Evolutionary conservation across 2,113 vertebrate species (phyloP).

Genomic region (Sceloporus undulatus): DNA sequence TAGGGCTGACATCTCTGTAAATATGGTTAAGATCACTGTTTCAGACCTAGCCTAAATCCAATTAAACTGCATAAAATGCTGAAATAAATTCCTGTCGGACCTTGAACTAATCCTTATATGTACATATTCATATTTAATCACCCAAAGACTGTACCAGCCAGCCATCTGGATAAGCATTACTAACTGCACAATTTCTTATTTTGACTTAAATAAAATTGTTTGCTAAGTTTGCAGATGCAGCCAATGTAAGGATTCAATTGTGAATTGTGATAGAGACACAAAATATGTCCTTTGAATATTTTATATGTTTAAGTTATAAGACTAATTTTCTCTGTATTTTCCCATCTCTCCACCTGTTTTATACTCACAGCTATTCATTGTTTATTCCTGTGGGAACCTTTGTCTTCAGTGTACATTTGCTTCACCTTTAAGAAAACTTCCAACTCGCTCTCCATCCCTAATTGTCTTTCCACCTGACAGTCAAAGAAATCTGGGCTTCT

Average conservation of each 20-base stretch:
- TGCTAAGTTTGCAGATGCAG: neutral
- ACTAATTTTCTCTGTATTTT: conserved; percentile 10
- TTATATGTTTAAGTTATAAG: conserved; percentile 46
- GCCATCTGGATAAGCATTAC: neutral
- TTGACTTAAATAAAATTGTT: neutral
- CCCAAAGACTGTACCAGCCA: neutral
- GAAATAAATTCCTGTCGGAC: neutral
- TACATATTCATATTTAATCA: conserved; percentile 6
- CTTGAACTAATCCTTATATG: neutral
- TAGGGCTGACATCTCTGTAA: neutral
- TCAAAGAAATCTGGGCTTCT: conserved; percentile 76
- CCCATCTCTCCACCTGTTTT: conserved; percentile 44
- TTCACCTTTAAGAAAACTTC: conserved; percentile 53
- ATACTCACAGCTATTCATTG: neutral
- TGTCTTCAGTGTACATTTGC: accelerated
- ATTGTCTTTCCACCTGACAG: conserved; percentile 71
- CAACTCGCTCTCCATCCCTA: conserved; percentile 56
- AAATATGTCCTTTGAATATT: conserved; percentile 25
- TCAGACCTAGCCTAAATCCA: neutral
- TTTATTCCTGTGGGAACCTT: conserved; percentile 37
- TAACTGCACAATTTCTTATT: neutral
- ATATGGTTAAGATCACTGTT: neutral
- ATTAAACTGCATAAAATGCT: neutral
- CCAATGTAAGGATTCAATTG: neutral
- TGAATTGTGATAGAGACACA: neutral